Conservation (phyloP, 2,113 vertebrate species). For the Chaetura pelagica region DNA sequence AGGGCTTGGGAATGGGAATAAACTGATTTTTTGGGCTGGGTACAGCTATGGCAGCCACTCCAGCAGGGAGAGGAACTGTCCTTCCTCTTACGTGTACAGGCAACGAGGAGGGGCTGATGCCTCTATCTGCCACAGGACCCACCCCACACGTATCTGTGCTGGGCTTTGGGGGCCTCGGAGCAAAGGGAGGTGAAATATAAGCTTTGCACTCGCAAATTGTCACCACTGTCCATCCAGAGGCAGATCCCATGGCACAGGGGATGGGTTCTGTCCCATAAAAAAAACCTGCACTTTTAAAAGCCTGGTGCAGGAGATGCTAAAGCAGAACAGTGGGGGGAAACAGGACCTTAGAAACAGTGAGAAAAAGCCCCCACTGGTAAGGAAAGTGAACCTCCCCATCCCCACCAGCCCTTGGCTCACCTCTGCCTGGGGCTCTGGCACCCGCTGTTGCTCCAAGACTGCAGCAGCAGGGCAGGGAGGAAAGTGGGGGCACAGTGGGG, state of each 20-base stretch:
- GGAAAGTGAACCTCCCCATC: neutral
- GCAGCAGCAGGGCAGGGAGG: neutral
- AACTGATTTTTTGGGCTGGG: neutral
- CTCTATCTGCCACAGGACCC: neutral
- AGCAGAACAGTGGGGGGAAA: neutral
- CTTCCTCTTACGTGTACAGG: neutral
- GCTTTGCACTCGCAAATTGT: neutral
- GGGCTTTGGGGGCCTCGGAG: neutral
- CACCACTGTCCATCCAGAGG: neutral
- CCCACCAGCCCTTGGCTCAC: slow-evolving; percentile 9
- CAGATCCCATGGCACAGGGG: neutral
- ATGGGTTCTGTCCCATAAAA: rapidly evolving
- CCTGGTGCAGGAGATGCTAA: neutral
- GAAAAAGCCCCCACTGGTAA: neutral
- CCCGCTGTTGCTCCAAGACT: neutral
- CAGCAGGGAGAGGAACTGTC: rapidly evolving
- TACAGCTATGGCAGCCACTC: neutral
- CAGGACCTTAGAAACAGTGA: neutral
- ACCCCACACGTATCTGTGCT: neutral
- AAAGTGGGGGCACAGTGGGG: neutral
- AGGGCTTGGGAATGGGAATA: neutral
- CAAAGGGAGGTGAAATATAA: neutral
- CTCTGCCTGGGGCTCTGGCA: neutral
- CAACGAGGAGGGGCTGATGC: neutral
- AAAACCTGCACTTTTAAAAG: neutral